These are phyloP conservation scores for Megaceryle alcyon DNA, from an alignment of 2,797 vertebrate species.

Conservation along the genomic window DNA sequence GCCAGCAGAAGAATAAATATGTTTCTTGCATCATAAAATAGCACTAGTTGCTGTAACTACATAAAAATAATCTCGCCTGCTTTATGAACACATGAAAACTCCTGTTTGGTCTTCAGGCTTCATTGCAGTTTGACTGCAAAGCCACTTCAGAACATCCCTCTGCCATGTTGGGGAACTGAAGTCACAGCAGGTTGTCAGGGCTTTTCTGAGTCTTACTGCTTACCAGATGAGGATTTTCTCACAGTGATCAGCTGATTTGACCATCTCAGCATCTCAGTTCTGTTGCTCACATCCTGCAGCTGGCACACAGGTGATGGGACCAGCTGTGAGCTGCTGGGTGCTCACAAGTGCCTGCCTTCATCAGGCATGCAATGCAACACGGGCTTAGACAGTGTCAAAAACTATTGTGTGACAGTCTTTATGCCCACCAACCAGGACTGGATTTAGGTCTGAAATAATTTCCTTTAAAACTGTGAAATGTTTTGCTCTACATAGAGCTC, in stretches of 20 bases:
- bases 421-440: not conserved
- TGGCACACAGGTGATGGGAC: fast-evolving
- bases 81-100: not conserved
- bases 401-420: not conserved
- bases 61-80: not conserved
- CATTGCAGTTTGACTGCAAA: not conserved
- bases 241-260: not conserved
- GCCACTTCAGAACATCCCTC: not conserved
- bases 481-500: not conserved
- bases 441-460: not conserved
- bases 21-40: not conserved
- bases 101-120: not conserved
- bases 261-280: not conserved
- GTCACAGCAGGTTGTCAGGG: not conserved
- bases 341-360: not conserved
- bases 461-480: not conserved
- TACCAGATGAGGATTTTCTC: not conserved
- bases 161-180: not conserved
- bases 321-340: not conserved
- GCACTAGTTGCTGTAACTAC: not conserved
- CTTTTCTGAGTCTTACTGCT: not conserved
- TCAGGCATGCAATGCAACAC: fast-evolving
- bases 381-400: not conserved
- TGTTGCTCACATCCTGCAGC: not conserved
- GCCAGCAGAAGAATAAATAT: not conserved